Conservation (phyloP, 2,888 invertebrate genomes). For the Dicyrtoma fusca region DNA sequence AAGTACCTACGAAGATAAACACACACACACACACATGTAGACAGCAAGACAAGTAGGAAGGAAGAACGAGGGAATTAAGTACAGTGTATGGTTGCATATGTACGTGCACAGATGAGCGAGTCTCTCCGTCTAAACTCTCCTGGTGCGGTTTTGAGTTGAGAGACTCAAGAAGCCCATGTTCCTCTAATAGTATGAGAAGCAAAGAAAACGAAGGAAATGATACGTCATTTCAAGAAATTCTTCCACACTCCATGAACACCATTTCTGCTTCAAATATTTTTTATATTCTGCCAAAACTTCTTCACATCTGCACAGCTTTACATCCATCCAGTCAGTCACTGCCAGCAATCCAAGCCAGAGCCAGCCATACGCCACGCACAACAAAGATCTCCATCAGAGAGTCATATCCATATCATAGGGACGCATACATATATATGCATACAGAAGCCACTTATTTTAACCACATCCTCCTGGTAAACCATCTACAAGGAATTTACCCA, state of each 20-base stretch:
- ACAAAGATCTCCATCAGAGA: too few species aligned
- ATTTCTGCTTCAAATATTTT: conserved; percentile 40
- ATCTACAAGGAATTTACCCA: conserved; percentile 3
- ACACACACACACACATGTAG: too few species aligned
- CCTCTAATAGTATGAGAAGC: neutral
- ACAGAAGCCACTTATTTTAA: neutral
- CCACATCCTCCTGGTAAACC: conserved; percentile 2
- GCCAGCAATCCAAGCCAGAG: neutral
- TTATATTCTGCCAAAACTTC: conserved; percentile 38
- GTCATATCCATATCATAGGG: neutral
- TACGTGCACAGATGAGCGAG: neutral
- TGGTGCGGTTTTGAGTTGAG: conserved; percentile 5
- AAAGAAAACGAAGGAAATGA: neutral
- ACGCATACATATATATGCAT: conserved; percentile 1
- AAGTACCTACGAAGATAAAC: too few species aligned
- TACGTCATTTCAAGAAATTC: conserved; percentile 14
- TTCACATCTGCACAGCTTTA: conserved; percentile 33
- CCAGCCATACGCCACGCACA: conserved; percentile 2
- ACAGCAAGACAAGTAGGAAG: too few species aligned
- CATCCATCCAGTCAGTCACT: neutral
- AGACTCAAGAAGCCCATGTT: conserved; percentile 7
- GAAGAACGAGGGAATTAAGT: neutral
- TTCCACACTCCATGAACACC: conserved; percentile 36
- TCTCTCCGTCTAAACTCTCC: conserved; percentile 9
- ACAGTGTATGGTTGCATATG: neutral